These are phyloP conservation scores for Dicerorhinus sumatrensis DNA, from an alignment of 2,113 vertebrate species.

Conservation along the genomic window DNA sequence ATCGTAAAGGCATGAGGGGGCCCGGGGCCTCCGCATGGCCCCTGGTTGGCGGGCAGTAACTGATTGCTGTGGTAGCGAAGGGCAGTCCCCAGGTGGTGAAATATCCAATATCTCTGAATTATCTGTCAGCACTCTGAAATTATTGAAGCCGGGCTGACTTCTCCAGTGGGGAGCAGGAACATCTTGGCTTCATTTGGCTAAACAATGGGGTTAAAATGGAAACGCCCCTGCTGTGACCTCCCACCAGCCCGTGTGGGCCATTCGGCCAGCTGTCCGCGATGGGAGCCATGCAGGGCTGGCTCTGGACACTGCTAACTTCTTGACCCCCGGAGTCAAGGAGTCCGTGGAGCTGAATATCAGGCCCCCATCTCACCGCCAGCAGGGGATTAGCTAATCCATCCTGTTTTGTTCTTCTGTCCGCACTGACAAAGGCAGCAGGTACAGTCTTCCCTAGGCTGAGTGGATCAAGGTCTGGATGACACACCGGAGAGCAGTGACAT, in stretches of 20 bases:
- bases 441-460: background rate
- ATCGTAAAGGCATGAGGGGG: slow-evolving; percentile 80
- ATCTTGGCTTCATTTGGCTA: slow-evolving; percentile 67
- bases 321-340: slow-evolving; percentile 22
- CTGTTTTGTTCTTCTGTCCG: slow-evolving; percentile 55
- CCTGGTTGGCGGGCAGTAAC: slow-evolving; percentile 72
- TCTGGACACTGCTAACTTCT: slow-evolving; percentile 30
- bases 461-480: background rate
- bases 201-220: slow-evolving; percentile 75
- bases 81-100: slow-evolving; percentile 66
- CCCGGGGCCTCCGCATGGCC: slow-evolving; percentile 66
- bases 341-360: slow-evolving; percentile 39
- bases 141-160: slow-evolving; percentile 65
- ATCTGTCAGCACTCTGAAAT: slow-evolving; percentile 77
- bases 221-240: slow-evolving; percentile 56
- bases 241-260: background rate
- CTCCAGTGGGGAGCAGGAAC: slow-evolving; percentile 48
- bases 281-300: slow-evolving; percentile 29
- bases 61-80: slow-evolving; percentile 67
- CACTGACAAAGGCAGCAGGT: slow-evolving; percentile 47
- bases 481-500: slow-evolving; percentile 33
- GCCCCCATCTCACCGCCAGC: background rate
- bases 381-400: slow-evolving; percentile 66
- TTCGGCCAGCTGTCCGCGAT: background rate
- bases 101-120: slow-evolving; percentile 82